Base-by-base conservation (phyloP, 2,888 invertebrate genomes). In the Apamea monoglypha region DNA sequence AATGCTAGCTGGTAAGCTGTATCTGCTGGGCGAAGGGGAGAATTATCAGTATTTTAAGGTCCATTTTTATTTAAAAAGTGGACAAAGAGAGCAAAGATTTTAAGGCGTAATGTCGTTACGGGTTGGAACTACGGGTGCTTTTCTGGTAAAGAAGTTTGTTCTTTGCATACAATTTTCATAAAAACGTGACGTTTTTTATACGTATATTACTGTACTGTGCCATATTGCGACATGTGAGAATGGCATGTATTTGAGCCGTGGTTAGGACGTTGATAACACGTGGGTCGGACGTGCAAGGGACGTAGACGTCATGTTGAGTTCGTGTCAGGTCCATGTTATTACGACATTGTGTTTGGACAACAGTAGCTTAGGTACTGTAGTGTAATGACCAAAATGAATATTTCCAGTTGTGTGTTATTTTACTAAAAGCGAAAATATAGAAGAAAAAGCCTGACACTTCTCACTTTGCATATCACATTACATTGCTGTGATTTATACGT, bases 1-100 rank as follows among this genome's bases (percentile, higher is more conserved):
- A 83, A 70, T 81, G 53, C 40, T 69, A 40, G 40, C 63, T 56
- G 7, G 40, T 80, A 74, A 81, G 56, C n/a, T 76, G 6, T 69
- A 66, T 67, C n/a, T 47, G n/a, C 64, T 81, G 59, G 50, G 68
- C 18, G 32, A 50, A 29, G 18, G 32, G n/a, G 32, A 25, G 50
- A 25, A 47, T 47, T 16, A 32, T 56, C 21, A 61, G 36, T 63
- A 1, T 50, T 56, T 71, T 56, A 18, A 56, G 36, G 32, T 61
- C 16, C 8, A 56, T 36, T 79, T 47, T 64, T 44, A 47, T 29
- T 21, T 29, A 2, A 40, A 63, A 63, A 50, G 63, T 50, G 1
- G 2, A 63, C 29, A 29, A 40, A 25, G 12, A 25, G 4, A 18
- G 10, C 7, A 36, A 10, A 4, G 10, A 14, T 50, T 40, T 36